phyloP scores from a whole-genome alignment of 2,888 invertebrate species.

The Pachycephus smyrnensis region DNA sequence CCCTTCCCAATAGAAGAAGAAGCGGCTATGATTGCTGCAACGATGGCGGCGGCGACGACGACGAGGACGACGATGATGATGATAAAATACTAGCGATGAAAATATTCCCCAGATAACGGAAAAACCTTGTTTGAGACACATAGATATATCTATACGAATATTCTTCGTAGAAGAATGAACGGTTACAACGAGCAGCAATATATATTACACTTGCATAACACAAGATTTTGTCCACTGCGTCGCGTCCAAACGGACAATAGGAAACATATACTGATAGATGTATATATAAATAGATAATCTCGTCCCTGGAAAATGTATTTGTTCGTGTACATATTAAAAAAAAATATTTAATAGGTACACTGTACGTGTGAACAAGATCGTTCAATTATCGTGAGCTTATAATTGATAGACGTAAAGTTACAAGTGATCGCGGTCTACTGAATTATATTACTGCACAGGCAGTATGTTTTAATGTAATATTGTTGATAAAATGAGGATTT shows the following conservation, averaged over 20 bases:
- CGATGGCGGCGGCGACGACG: background rate
- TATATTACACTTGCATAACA: background rate
- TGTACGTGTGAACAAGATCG: background rate
- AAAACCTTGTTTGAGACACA: background rate
- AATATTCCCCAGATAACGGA: background rate
- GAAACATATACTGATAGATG: background rate
- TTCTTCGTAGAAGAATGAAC: background rate
- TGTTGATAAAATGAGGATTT: background rate
- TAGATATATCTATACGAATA: background rate
- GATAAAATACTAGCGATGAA: background rate
- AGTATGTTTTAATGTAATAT: background rate
- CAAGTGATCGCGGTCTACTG: background rate
- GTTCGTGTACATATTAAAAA: background rate
- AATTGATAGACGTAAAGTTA: background rate
- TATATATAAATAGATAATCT: background rate
- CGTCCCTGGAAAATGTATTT: background rate
- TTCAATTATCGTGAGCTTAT: background rate
- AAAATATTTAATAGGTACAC: background rate
- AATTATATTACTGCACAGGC: background rate
- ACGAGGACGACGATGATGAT: background rate
- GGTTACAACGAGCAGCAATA: background rate
- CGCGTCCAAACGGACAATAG: background rate
- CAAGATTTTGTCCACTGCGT: background rate
- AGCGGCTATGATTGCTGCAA: background rate
- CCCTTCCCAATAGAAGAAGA: background rate